Percentiles rank a stretch among this genome's conserved stretches.
phyloP scores from a whole-genome alignment of 2,113 vertebrate species.

The Tyto alba region DNA sequence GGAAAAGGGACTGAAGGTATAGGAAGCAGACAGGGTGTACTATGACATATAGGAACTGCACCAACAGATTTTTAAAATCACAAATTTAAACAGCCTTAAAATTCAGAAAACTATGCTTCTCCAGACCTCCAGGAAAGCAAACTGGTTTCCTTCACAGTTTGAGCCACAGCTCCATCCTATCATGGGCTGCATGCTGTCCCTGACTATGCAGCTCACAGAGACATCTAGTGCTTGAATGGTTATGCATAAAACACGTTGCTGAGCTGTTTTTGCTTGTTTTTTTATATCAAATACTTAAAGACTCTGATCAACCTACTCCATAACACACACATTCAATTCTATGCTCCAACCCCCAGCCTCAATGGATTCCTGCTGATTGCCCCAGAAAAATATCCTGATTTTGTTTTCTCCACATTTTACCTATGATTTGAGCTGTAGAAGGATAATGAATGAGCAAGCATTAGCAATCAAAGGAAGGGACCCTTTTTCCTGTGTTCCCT shows the following conservation, averaged over 20 bases:
- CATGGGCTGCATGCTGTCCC: neutral
- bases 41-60: neutral
- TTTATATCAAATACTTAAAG: neutral
- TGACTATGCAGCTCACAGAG: neutral
- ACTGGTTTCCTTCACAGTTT: neutral
- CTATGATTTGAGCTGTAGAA: neutral
- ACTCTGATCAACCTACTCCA: neutral
- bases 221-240: neutral
- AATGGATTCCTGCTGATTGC: neutral
- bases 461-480: neutral
- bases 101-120: neutral
- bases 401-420: neutral
- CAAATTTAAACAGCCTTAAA: neutral
- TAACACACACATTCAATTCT: neutral
- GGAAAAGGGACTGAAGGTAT: neutral
- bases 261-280: neutral
- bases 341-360: fast-evolving
- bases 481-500: neutral
- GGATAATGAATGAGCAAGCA: neutral
- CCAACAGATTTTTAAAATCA: neutral
- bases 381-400: neutral
- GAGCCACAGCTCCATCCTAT: neutral
- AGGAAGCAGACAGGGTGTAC: neutral
- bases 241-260: neutral
- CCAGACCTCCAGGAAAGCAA: neutral